Percentiles rank a stretch among this genome's conserved stretches.
These are phyloP conservation scores for Leptinotarsa haldemani DNA, from an alignment of 2,888 invertebrate species.

Conservation along the genomic window DNA sequence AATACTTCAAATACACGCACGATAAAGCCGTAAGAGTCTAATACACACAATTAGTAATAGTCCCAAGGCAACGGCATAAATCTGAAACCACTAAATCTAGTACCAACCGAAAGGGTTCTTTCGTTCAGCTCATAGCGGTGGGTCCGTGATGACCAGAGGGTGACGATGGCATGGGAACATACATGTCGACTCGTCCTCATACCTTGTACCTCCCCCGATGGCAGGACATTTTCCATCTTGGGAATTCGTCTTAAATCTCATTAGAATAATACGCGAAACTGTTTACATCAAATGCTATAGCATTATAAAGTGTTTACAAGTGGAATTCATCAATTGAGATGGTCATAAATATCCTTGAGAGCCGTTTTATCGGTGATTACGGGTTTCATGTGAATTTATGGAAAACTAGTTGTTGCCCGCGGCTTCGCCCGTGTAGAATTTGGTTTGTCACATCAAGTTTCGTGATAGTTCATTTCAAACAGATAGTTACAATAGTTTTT, in stretches of 20 bases:
- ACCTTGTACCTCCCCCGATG: constrained; percentile 30
- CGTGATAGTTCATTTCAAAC: too few species aligned
- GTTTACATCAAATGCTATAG: neutral
- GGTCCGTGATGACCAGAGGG: constrained; percentile 50
- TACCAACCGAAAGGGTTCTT: constrained; percentile 36
- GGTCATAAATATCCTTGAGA: neutral
- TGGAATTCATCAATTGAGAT: neutral
- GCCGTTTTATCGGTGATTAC: neutral
- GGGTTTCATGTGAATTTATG: neutral
- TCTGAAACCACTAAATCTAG: constrained; percentile 36
- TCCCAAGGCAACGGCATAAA: constrained; percentile 15
- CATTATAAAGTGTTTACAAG: neutral
- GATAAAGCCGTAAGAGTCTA: constrained; percentile 39
- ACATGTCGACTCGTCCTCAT: constrained; percentile 39
- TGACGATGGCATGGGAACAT: constrained; percentile 47
- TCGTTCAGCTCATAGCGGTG: constrained; percentile 15
- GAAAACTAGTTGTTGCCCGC: neutral
- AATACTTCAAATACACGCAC: constrained; percentile 22
- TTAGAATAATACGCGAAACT: neutral
- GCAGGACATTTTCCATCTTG: constrained; percentile 22
- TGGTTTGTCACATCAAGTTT: too few species aligned
- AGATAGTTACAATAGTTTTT: too few species aligned
- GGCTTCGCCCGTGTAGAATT: too few species aligned
- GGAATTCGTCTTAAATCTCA: neutral
- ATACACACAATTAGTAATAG: constrained; percentile 37